Base-by-base conservation (phyloP, 2,888 invertebrate genomes). In the Oscheius myriophilus region DNA sequence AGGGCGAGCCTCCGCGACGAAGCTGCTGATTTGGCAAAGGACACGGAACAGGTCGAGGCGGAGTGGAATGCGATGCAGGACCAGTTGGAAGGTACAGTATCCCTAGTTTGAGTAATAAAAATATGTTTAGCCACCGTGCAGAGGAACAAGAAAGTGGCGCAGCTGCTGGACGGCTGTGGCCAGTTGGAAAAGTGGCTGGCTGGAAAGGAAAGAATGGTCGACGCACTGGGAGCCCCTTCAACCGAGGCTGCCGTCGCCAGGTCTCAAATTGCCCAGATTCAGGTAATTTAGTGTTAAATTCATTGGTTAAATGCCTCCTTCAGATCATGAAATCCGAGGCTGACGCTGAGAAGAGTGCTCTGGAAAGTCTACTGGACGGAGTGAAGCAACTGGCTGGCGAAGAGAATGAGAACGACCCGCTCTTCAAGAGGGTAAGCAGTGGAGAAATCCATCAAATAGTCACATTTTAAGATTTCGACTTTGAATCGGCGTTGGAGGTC, bases 201-300 rank as follows among this genome's bases (percentile, higher is more conserved):
- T 39, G 92, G 94, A 78, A 97, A 97, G 88, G 95, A 96, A 84
- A 92, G 94, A 81, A 96, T 97, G 95, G 90, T 97, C 88, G 92
- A 93, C 0, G 96, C 95, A 0, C 89, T 97, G 0, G 96, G 96
- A 21, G 96, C 96, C 0, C 95, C 97, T 83, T 95, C 95, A 0
- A 93, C 95, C 0, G 96, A 97, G 88, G 94, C 95, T 0, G 90
- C 95, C 65, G 93, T 96, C 0, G 75, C 70, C 1, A 69, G 71
- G 43, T 42, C 64, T 1, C 76, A 78, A 55, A 61, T 55, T 12
- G 73, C 68, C 58, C 80, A 80, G 64, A 57, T 80, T 26, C 67
- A 72, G 49, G n/a, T 71, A 25, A 3, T 4, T 53, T 53, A 9
- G 33, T 9, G 9, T n/a, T n/a, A 9, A 9, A 18, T 18, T 18